phyloP scores from a whole-genome alignment of 2,797 vertebrate genomes.

The Malurus leucopterus region DNA sequence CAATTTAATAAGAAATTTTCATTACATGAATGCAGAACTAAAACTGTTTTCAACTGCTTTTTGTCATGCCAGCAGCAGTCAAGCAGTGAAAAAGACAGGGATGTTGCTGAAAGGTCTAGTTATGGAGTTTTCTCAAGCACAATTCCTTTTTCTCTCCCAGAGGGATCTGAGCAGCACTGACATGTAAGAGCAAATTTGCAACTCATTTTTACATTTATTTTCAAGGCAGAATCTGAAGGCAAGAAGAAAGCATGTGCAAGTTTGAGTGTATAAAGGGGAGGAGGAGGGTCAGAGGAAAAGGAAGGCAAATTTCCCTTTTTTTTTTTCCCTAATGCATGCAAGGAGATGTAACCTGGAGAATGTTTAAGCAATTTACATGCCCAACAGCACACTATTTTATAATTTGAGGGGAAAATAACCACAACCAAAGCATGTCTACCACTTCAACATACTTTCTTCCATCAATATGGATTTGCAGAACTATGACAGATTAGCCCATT shows the following conservation, averaged over 20 bases:
- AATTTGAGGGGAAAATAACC: background rate
- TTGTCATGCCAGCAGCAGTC: background rate
- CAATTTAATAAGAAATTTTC: slow-evolving; percentile 12
- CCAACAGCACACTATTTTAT: background rate
- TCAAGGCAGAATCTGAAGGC: background rate
- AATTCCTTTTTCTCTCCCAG: background rate
- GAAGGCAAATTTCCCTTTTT: background rate
- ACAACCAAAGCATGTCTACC: background rate
- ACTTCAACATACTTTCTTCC: background rate
- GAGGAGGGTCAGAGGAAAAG: background rate
- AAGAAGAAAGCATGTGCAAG: background rate
- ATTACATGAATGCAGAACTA: background rate
- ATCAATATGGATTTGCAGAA: background rate
- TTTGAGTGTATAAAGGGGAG: background rate
- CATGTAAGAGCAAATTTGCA: background rate
- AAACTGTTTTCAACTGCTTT: background rate
- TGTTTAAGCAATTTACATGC: background rate
- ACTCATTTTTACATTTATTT: background rate
- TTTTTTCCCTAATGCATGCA: background rate
- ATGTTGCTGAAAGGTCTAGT: background rate
- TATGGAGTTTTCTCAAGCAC: background rate
- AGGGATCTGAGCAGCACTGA: background rate
- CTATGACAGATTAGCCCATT: background rate
- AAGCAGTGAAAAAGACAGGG: background rate
- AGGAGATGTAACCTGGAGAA: background rate